Evolutionary conservation across 2,888 invertebrate species (phyloP).

Genomic region (Thera obeliscata): DNA sequence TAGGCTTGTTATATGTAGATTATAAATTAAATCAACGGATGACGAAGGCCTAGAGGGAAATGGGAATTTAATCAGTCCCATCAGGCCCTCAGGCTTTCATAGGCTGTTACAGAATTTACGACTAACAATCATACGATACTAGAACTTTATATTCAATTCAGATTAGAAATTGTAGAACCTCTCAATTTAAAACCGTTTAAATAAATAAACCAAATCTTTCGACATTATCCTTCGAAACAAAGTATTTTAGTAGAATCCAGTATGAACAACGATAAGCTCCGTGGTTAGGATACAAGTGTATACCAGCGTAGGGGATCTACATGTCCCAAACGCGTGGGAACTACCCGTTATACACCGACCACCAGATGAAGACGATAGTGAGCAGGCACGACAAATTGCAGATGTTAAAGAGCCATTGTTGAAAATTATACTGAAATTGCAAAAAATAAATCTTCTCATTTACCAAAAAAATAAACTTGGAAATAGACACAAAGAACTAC

Average conservation of each 20-base stretch:
- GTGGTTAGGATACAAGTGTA: conserved; percentile 11
- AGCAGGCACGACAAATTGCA: conserved; percentile 16
- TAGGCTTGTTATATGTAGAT: conserved; percentile 42
- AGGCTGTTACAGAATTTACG: conserved; percentile 1
- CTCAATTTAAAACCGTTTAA: too few species aligned
- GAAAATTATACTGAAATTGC: neutral
- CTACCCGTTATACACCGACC: conserved; percentile 48
- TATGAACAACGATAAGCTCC: conserved; percentile 18
- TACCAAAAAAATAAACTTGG: too few species aligned
- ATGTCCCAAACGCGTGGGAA: conserved; percentile 60
- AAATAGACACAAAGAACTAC: too few species aligned
- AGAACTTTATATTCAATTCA: neutral
- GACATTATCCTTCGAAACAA: too few species aligned
- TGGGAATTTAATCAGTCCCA: conserved; percentile 17
- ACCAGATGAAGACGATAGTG: conserved; percentile 19
- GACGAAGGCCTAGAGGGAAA: conserved; percentile 34
- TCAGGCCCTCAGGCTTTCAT: neutral
- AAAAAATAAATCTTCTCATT: too few species aligned
- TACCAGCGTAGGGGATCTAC: conserved; percentile 48
- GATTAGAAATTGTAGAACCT: neutral
- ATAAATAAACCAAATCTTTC: too few species aligned
- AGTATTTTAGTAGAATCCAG: too few species aligned
- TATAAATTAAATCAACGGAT: conserved; percentile 44
- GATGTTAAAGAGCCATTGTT: conserved; percentile 10
- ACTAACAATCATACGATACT: neutral